A percentile compares a stretch with the other conserved stretches of the same genome.
Evolutionary conservation across 1,140 invertebrate genomes (phyloP).

Genomic region (Drosophila trapezifrons): DNA sequence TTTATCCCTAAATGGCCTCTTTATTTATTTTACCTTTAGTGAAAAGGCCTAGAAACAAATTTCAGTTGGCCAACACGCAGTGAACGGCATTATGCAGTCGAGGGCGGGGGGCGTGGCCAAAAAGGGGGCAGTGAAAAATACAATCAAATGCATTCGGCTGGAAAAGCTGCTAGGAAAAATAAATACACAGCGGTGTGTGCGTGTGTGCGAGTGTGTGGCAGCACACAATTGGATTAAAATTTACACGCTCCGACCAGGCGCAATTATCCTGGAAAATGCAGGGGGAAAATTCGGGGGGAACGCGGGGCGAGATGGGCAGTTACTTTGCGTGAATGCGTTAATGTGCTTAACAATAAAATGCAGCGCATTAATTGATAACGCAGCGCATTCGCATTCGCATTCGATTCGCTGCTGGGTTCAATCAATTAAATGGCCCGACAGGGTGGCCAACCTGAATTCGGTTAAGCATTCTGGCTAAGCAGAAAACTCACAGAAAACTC

Average conservation of each 20-base stretch:
- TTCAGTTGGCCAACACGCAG: slow-evolving; percentile 64
- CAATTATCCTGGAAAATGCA: slow-evolving; percentile 61
- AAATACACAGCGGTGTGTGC: slow-evolving; percentile 64
- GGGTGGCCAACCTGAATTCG: slow-evolving; percentile 44
- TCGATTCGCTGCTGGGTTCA: slow-evolving; percentile 51
- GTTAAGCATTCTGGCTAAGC: slow-evolving; percentile 44
- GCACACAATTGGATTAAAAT: slow-evolving; percentile 82
- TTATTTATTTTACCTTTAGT: slow-evolving; percentile 63
- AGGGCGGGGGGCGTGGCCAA: slow-evolving; percentile 33
- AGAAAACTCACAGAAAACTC: background rate
- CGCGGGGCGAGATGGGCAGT: slow-evolving; percentile 7
- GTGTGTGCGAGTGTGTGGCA: slow-evolving; percentile 53
- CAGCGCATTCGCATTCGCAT: slow-evolving; percentile 21
- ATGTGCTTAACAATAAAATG: slow-evolving; percentile 83
- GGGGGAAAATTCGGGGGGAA: background rate
- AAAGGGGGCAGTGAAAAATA: slow-evolving; percentile 62
- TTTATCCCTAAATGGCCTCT: background rate
- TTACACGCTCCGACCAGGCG: slow-evolving; percentile 78
- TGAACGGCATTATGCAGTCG: slow-evolving; percentile 52
- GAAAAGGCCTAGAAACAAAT: slow-evolving; percentile 62
- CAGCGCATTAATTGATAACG: slow-evolving; percentile 80
- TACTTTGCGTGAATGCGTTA: slow-evolving; percentile 76
- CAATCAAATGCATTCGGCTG: slow-evolving; percentile 78
- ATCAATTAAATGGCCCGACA: slow-evolving; percentile 43
- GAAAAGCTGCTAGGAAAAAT: slow-evolving; percentile 80